Evolutionary conservation across 30 jellyfish, hydroid and myxozoan genomes (phyloP), one percentile per base, ranked within the genome.

Genomic region (Aurelia aurita): DNA sequence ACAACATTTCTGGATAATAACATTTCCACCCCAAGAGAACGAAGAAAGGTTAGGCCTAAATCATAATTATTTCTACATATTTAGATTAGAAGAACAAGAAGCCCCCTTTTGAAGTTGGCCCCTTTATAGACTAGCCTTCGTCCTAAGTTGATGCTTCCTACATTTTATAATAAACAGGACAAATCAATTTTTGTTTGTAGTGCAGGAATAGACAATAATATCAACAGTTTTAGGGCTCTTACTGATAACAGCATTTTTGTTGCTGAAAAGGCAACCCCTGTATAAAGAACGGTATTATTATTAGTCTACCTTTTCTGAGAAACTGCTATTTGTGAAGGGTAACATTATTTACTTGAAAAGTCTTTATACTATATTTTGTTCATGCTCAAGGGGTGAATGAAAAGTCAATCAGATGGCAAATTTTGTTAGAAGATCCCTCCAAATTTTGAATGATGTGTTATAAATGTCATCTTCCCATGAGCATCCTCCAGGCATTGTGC

Each of bases 331-430:
- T 34, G 71, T 59, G 71, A 59, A 59, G 71, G 29, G 71, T 59
- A 59, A 59, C 71, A 59, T 32, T 59, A 59, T 20, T 59, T 59
- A 59, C 71, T 59, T 59, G 71, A 59, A 59, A 59, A 29, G 5
- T 29, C 16, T 59, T 20, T 59, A 59, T 59, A 34, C 16, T 3
- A 59, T 6, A 29, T 6, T 34, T 59, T 59, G 5, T 59, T 59
- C 71, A 59, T 59, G 5, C 29, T 29, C 16, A 34, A 59, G 16
- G 71, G 71, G 71, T 32, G 71, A 5, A 59, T 59, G 71, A 32
- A 59, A 29, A 59, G 71, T 59, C 71, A 32, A 59, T 59, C 71
- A 59, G 16, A 59, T 59, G 71, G 71, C 71, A 59, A 59, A 59
- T 59, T 32, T 59, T 59, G 71, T 59, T 32, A 32, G 5, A 59